These are phyloP conservation scores for Pocillopora damicornis DNA, from an alignment of 64 coral and sea anemone genomes.

Conservation along the genomic window DNA sequence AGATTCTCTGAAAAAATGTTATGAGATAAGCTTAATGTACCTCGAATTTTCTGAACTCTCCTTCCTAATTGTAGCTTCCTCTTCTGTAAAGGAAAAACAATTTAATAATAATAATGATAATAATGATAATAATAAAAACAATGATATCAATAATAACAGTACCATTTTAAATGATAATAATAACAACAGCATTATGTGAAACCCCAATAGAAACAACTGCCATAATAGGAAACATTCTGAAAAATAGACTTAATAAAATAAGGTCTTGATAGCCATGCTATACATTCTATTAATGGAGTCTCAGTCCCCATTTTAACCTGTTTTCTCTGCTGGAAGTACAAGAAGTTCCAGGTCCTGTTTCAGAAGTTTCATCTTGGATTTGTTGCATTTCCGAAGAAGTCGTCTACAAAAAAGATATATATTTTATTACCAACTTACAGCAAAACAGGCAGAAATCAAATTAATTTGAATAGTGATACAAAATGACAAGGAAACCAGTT, in stretches of 20 bases:
- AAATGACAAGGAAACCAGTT: background rate
- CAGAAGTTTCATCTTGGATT: constrained; percentile 34
- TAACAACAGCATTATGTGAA: no score
- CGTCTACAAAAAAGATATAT: background rate
- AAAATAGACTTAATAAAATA: no score
- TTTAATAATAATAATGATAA: background rate
- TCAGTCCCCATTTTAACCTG: background rate
- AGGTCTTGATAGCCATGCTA: no score
- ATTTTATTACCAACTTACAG: background rate
- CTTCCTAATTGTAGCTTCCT: background rate
- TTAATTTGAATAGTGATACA: no score
- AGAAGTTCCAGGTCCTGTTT: constrained; percentile 32
- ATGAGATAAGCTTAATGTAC: background rate
- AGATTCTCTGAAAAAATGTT: background rate
- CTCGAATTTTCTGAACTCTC: background rate
- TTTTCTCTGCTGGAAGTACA: background rate
- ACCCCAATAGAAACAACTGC: no score
- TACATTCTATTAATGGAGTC: no score
- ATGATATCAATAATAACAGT: background rate
- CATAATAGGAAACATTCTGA: no score
- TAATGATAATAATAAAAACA: background rate
- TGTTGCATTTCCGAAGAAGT: constrained; percentile 34
- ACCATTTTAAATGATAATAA: no score
- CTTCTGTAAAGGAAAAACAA: background rate
- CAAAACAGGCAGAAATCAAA: no score